A percentile compares a stretch with the other conserved stretches of the same genome.
phyloP scores from a whole-genome alignment of 2,888 invertebrate species.

The Merodon equestris region DNA sequence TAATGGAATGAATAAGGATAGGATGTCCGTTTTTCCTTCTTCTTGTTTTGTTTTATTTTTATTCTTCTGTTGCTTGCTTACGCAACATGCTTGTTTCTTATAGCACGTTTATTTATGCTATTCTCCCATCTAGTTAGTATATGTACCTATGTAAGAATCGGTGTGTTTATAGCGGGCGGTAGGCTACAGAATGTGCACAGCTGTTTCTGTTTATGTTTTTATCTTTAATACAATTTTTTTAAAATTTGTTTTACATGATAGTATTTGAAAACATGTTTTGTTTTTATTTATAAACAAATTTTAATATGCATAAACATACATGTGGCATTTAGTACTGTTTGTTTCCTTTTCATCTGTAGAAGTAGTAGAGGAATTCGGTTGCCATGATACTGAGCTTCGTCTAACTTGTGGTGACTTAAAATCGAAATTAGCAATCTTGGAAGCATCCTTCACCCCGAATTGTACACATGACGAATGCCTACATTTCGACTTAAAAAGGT shows the following conservation, averaged over 20 bases:
- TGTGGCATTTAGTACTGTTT: too few species aligned
- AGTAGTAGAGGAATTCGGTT: conserved; percentile 83
- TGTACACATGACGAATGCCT: conserved; percentile 70
- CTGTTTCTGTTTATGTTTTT: conserved; percentile 18
- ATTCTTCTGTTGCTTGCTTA: conserved; percentile 52
- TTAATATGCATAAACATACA: too few species aligned
- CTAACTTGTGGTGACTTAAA: conserved; percentile 83
- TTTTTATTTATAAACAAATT: neutral
- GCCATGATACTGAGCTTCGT: conserved; percentile 82
- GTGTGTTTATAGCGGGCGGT: too few species aligned
- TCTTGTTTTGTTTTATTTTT: neutral
- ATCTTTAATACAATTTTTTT: neutral
- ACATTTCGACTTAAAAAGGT: conserved; percentile 70
- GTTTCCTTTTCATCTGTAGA: too few species aligned
- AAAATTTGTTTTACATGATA: neutral
- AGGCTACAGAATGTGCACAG: neutral
- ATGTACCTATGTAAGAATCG: too few species aligned
- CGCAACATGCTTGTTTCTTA: conserved; percentile 45
- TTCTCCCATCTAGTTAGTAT: conserved; percentile 16
- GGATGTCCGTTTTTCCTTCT: too few species aligned
- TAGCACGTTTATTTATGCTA: conserved; percentile 44
- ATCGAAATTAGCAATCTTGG: conserved; percentile 83
- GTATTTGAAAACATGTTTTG: neutral
- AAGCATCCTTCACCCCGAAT: conserved; percentile 81
- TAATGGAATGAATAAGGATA: too few species aligned